Evolutionary conservation across 2,888 invertebrate species (phyloP).

Genomic region (Drosophila aldrichi): DNA sequence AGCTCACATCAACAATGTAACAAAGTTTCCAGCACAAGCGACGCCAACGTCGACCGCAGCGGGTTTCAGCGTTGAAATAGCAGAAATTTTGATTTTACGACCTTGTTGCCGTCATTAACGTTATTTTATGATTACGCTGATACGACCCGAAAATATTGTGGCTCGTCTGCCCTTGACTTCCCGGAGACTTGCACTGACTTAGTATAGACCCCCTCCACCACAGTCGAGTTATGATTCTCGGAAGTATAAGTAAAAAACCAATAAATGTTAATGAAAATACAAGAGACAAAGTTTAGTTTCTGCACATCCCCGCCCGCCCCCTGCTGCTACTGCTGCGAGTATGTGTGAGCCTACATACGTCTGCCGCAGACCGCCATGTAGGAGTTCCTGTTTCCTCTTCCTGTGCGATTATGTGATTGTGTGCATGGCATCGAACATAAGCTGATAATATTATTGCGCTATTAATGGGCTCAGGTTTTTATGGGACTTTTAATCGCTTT

Average conservation of each 20-base stretch:
- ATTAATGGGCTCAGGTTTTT: conserved; percentile 82
- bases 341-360: conserved; percentile 49
- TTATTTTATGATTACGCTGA: conserved; percentile 82
- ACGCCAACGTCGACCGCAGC: conserved; percentile 55
- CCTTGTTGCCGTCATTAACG: conserved; percentile 81
- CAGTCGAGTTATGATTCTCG: conserved; percentile 62
- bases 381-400: conserved; percentile 25
- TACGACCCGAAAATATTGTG: conserved; percentile 78
- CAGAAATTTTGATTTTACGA: conserved; percentile 82
- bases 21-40: conserved; percentile 56
- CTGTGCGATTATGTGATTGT: conserved; percentile 34
- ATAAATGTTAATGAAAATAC: conserved; percentile 83
- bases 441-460: conserved; percentile 80
- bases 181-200: conserved; percentile 54
- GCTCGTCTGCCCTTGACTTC: conserved; percentile 34
- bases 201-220: not conserved
- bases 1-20: conserved; percentile 61
- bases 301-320: not conserved
- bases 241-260: conserved; percentile 76
- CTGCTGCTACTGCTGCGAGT: not conserved
- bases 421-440: conserved; percentile 76
- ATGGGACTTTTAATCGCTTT: conserved; percentile 83
- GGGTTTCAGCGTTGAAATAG: conserved; percentile 73
- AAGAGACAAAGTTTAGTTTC: conserved; percentile 78
- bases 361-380: conserved; percentile 10